These are phyloP conservation scores for Lepas anatifera DNA, from an alignment of 2,888 invertebrate species.

Conservation along the genomic window DNA sequence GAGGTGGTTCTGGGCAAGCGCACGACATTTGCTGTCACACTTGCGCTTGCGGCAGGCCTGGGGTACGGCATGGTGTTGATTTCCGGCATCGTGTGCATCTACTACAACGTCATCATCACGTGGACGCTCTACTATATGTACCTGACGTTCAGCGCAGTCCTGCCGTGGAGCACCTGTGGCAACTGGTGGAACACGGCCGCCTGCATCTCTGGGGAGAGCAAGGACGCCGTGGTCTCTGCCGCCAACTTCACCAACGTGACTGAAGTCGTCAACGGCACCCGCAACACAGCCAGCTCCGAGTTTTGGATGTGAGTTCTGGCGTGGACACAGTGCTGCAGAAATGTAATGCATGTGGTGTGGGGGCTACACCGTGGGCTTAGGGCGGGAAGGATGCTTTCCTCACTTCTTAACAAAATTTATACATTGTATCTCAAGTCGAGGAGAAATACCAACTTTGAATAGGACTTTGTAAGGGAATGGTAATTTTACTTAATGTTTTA, in stretches of 20 bases:
- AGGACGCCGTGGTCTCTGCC: conserved; percentile 42
- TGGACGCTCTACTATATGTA: conserved; percentile 71
- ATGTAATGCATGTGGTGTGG: too few species aligned
- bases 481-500: too few species aligned
- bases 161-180: conserved; percentile 66
- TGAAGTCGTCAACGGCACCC: neutral
- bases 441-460: too few species aligned
- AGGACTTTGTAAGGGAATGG: too few species aligned
- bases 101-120: conserved; percentile 72
- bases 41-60: conserved; percentile 62
- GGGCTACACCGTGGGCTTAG: too few species aligned
- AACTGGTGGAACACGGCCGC: conserved; percentile 70
- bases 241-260: neutral
- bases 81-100: conserved; percentile 65
- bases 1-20: too few species aligned
- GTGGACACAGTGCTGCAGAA: too few species aligned
- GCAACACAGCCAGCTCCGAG: conserved; percentile 46
- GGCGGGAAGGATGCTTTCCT: too few species aligned
- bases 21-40: too few species aligned
- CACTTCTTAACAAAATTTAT: too few species aligned
- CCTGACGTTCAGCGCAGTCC: conserved; percentile 48
- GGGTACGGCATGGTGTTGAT: conserved; percentile 71
- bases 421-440: too few species aligned
- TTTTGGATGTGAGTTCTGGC: conserved; percentile 40
- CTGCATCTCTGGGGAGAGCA: too few species aligned